phyloP scores from a whole-genome alignment of 2,888 invertebrate genomes.

The Podotricha telesiphe region DNA sequence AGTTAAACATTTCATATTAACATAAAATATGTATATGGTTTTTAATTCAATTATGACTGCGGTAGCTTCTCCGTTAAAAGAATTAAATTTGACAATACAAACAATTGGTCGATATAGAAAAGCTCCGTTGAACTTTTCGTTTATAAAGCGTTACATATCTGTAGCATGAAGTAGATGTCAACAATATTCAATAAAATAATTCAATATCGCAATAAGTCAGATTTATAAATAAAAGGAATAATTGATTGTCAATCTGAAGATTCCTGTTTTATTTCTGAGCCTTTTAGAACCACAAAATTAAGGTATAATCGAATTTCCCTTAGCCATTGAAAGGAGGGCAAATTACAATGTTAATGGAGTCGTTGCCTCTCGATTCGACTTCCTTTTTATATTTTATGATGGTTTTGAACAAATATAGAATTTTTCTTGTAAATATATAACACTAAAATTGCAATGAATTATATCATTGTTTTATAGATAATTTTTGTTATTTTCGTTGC shows the following conservation, averaged over 20 bases:
- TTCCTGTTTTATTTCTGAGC: slow-evolving; percentile 26
- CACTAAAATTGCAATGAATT: neutral
- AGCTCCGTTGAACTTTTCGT: neutral
- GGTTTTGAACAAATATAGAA: slow-evolving; percentile 51
- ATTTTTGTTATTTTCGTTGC: neutral
- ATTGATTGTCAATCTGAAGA: slow-evolving; percentile 33
- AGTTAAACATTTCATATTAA: neutral
- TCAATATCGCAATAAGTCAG: neutral
- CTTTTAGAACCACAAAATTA: slow-evolving; percentile 53
- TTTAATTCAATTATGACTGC: neutral
- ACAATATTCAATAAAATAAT: no score
- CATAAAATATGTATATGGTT: neutral
- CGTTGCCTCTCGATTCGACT: slow-evolving; percentile 50
- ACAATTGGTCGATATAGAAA: neutral
- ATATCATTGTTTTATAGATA: neutral
- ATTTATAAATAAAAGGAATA: slow-evolving; percentile 21
- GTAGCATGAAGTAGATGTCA: no score
- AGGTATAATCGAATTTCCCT: slow-evolving; percentile 62
- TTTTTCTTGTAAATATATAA: slow-evolving; percentile 14
- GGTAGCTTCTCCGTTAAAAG: no score
- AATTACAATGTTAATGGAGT: slow-evolving; percentile 68
- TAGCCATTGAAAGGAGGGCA: slow-evolving; percentile 56
- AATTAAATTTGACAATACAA: no score
- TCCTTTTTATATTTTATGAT: slow-evolving; percentile 56
- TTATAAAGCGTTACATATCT: neutral